phyloP scores from a whole-genome alignment of 2,888 invertebrate species.

The Coelogynopora nodosa region DNA sequence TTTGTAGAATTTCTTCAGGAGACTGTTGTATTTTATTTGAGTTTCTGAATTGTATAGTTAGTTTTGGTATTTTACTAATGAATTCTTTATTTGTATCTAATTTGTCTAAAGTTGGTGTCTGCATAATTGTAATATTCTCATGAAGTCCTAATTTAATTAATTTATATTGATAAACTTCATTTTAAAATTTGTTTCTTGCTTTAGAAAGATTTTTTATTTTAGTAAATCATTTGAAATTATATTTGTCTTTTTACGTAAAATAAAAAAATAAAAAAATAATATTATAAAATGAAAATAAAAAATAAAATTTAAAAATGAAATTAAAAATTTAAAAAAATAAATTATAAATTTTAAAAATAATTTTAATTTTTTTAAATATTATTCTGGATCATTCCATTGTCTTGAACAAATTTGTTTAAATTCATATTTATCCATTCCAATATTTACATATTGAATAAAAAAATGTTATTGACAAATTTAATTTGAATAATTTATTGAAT shows the following conservation, averaged over 20 bases:
- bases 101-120: not conserved
- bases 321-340: not conserved
- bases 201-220: not conserved
- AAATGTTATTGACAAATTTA: no score
- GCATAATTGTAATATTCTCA: no score
- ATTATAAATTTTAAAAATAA: not conserved
- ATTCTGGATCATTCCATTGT: not conserved
- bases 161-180: not conserved
- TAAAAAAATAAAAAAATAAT: no score
- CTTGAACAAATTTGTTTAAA: not conserved
- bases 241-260: not conserved
- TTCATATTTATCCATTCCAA: not conserved
- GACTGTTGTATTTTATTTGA: not conserved
- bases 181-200: not conserved
- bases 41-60: not conserved
- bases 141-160: not conserved
- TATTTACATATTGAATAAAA: not conserved
- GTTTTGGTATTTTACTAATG: not conserved
- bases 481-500: no score
- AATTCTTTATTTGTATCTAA: not conserved
- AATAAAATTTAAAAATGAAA: not conserved
- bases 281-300: no score
- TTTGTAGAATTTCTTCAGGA: no score
- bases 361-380: not conserved
- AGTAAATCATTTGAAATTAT: not conserved